A percentile compares a stretch with the other conserved stretches of the same genome.
These are phyloP conservation scores for Urosaurus nigricauda DNA, from an alignment of 2,797 vertebrate species.

Conservation along the genomic window DNA sequence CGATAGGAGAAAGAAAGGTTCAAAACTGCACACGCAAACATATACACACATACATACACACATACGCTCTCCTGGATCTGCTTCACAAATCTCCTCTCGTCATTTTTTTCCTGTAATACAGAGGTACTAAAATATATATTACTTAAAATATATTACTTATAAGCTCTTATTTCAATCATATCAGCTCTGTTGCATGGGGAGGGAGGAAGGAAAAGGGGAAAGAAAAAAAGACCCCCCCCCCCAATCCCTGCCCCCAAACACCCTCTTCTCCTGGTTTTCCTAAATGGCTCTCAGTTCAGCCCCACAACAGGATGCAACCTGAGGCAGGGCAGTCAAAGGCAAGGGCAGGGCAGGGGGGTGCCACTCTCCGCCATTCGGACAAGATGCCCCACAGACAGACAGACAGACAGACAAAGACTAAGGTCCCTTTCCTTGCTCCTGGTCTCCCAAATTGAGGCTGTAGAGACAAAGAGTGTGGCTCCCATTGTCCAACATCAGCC, in stretches of 20 bases:
- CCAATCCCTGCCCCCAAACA: no score
- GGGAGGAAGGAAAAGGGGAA: conserved; percentile 65
- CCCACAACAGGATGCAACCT: neutral
- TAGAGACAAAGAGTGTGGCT: neutral
- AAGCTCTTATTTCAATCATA: conserved; percentile 84
- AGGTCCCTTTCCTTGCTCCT: no score
- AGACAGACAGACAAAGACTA: neutral
- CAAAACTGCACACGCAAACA: conserved; percentile 8
- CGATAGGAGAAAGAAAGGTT: conserved; percentile 50
- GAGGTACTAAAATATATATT: conserved; percentile 98
- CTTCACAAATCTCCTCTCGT: conserved; percentile 72
- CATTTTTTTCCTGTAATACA: conserved; percentile 76
- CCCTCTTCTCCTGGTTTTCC: neutral
- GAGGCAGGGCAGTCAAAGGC: neutral
- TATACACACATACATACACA: conserved; percentile 13
- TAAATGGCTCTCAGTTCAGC: neutral
- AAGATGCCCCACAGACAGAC: neutral
- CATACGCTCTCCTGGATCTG: conserved; percentile 82
- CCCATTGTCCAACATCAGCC: neutral
- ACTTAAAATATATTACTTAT: conserved; percentile 99
- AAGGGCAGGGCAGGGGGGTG: no score
- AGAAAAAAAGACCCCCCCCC: neutral
- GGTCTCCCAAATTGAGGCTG: neutral
- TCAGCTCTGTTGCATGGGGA: conserved; percentile 76
- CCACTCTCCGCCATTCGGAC: neutral